Evolutionary conservation across 2,113 vertebrate species (phyloP), one percentile per base, ranked within the genome.

Genomic region (Corythoichthys intestinalis): DNA sequence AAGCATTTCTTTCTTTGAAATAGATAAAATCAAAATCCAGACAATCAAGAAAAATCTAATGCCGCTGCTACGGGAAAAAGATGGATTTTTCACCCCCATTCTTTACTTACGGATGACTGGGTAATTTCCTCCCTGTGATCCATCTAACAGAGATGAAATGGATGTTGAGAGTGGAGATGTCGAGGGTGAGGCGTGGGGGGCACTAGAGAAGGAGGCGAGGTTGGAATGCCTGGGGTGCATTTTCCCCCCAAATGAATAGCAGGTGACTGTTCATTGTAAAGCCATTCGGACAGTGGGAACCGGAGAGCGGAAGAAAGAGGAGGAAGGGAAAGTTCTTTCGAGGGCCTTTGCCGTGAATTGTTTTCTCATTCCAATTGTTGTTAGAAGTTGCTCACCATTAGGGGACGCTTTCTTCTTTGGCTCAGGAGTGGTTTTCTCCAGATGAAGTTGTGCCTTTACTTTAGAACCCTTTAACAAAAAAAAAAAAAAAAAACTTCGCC

Each of bases 201-300:
- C 53, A 35, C 49, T 44, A 34, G 63, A 14, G 46, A 56, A 69
- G 71, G 72, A 65, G 17, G 67, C 71, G 65, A 78, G 72, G 62
- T 72, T 82, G 83, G 83, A 91, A 91, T 87, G 88, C 88, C 87
- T 85, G 78, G 83, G 81, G 88, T 88, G 75, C 80, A 85, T 86
- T 88, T 84, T 66, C 68, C 80, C 72, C 74, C 73, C 67, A 91
- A 92, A 92, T 92, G 86, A 90, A 90, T 92, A 92, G 87, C 92
- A 93, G 90, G 88, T 91, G 90, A 92, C 88, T 79, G 73, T 85
- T 86, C 80, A 83, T 78, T 86, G 85, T 79, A 46, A 66, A 78
- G 69, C 64, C 67, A 49, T 68, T 84, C 64, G 77, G 76, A 66
- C 69, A 75, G 76, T 80, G 78, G 85, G 83, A 84, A 83, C 73